Evolutionary conservation across 1,140 invertebrate species (phyloP), one percentile per base, ranked within the genome.

Genomic region (Drosophila rufa): DNA sequence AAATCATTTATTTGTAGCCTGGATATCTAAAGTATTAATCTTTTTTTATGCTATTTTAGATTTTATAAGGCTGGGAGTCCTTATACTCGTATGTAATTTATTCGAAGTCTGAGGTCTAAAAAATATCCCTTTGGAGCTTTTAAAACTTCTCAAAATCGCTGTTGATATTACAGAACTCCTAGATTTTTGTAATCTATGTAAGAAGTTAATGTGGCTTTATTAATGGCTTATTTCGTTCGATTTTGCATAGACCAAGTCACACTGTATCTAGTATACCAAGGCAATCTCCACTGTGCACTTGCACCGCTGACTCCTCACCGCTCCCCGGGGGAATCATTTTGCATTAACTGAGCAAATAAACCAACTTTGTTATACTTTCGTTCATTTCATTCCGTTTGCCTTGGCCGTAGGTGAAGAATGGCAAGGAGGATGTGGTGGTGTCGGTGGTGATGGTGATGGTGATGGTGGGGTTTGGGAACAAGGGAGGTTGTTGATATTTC

Each of bases 361-460:
- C 85, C 85, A 90, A 90, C 81, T 89, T 89, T 89, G 85, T 89
- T 89, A 89, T 89, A 89, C 89, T 90, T 90, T 87, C 85, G 85
- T 89, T 86, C 70, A 91, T 91, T 91, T 90, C 79, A 75, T 86
- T 85, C 77, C 79, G 78, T 81, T 85, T 85, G 74, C 69, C 62
- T 78, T 85, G 62, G 76, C 68, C 79, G 80, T 79, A 61, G 56
- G 74, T 71, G 45, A 75, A 68, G 67, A 68, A 68, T 68, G 62
- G 59, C 9, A 43, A 42, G 76, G 9, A 40, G n/a, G 40, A 9
- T 12, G 19, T 15, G 61, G 27, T n/a, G 50, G 38, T 5, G 14
- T 3, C 17, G 43, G 8, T 19, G 22, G 2, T 2, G 11, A 38
- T 22, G 55, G 22, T 14, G 11, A n/a, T 19, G 38, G 40, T 22